Conservation (phyloP, 2,888 invertebrate genomes). For the Seira musarum region DNA sequence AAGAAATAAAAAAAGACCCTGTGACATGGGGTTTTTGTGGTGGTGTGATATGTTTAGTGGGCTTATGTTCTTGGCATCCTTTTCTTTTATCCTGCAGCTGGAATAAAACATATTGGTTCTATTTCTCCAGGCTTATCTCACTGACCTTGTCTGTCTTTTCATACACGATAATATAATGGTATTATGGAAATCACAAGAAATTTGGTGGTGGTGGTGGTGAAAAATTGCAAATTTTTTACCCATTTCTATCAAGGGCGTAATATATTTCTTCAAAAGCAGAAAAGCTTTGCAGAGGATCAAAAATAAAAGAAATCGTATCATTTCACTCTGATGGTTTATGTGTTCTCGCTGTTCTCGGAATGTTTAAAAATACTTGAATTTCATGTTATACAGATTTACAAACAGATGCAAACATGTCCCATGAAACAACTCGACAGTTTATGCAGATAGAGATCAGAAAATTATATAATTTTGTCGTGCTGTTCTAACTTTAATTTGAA, state of each 20-base stretch:
- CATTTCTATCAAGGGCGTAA: not conserved
- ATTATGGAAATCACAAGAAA: not conserved
- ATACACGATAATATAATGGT: not conserved
- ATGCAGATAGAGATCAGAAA: too few species aligned
- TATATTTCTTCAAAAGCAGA: conserved; percentile 9
- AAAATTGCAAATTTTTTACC: not conserved
- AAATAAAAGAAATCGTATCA: too few species aligned
- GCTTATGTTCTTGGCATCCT: not conserved
- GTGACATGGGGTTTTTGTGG: not conserved
- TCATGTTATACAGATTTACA: not conserved
- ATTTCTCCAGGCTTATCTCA: too few species aligned
- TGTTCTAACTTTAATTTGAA: too few species aligned
- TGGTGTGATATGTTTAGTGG: too few species aligned
- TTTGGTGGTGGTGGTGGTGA: too few species aligned
- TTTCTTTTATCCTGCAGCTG: not conserved
- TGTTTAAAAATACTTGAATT: not conserved
- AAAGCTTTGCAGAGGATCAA: not conserved
- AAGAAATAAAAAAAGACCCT: not conserved
- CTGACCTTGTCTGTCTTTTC: too few species aligned
- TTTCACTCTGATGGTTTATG: conserved; percentile 46
- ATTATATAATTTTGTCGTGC: not conserved
- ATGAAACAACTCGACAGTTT: too few species aligned
- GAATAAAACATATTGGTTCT: not conserved
- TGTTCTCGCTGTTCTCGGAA: conserved; percentile 50
- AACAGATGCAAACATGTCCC: too few species aligned